Percentiles rank a stretch among this genome's conserved stretches.
phyloP scores from a whole-genome alignment of 2,888 invertebrate genomes.

The Leucophora obtusa region DNA sequence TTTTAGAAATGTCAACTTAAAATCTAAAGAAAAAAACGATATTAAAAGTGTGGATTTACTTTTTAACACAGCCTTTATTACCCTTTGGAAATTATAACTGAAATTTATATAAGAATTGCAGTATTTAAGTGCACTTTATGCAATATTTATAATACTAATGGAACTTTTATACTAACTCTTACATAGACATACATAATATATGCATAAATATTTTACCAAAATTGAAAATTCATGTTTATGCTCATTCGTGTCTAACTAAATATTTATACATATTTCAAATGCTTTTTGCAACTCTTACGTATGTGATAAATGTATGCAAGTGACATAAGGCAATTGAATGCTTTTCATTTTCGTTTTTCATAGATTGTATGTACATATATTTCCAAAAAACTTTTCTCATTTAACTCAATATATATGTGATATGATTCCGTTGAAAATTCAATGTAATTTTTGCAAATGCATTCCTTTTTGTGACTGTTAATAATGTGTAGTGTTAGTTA shows the following conservation, averaged over 20 bases:
- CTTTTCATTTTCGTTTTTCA: background rate
- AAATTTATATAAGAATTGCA: too few relatives aligned
- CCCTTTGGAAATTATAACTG: too few relatives aligned
- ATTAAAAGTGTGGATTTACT: too few relatives aligned
- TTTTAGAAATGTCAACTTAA: too few relatives aligned
- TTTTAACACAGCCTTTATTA: too few relatives aligned
- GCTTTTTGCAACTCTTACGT: background rate
- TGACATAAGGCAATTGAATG: background rate
- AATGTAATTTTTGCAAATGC: background rate
- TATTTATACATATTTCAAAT: background rate
- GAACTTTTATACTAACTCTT: background rate
- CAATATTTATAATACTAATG: background rate
- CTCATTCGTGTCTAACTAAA: conserved; percentile 6
- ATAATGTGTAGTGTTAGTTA: background rate
- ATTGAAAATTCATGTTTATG: conserved; percentile 46
- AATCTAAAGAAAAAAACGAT: too few relatives aligned
- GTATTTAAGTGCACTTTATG: background rate
- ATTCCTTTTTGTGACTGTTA: background rate
- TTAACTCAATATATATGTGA: background rate
- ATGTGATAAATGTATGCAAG: background rate
- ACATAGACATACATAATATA: background rate
- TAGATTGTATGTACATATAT: too few relatives aligned
- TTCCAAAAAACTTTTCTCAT: background rate
- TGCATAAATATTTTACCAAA: conserved; percentile 8
- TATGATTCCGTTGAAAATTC: background rate